Percentiles rank a stretch among this genome's conserved stretches.
These are phyloP conservation scores for Drosophila melanica DNA, from an alignment of 1,140 invertebrate genomes.

Conservation along the genomic window DNA sequence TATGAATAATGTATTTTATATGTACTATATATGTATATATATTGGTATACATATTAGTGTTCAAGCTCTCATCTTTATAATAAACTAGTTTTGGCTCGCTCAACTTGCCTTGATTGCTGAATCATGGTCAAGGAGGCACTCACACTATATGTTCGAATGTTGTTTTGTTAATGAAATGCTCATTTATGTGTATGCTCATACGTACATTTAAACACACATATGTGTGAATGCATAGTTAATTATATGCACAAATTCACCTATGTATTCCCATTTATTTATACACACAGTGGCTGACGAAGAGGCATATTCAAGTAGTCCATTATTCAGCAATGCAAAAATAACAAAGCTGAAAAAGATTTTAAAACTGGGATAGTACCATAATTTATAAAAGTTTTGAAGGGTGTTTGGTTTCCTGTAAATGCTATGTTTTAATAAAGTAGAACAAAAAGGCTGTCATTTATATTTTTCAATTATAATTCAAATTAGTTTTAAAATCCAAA, in stretches of 20 bases:
- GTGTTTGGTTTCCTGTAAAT: too few relatives aligned
- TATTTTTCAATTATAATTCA: too few relatives aligned
- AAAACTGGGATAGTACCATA: too few relatives aligned
- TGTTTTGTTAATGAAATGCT: constrained; percentile 22
- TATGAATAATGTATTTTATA: neutral
- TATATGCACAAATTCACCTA: neutral
- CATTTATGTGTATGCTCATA: neutral
- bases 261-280: neutral
- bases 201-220: constrained; percentile 5
- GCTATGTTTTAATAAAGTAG: too few relatives aligned
- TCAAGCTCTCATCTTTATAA: neutral
- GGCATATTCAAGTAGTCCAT: too few relatives aligned
- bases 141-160: neutral
- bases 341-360: too few relatives aligned
- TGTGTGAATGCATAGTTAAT: neutral
- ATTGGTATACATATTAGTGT: too few relatives aligned
- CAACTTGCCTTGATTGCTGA: constrained; percentile 20
- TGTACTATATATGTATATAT: neutral
- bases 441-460: too few relatives aligned
- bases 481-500: too few relatives aligned
- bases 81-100: constrained; percentile 24
- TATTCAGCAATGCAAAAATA: too few relatives aligned
- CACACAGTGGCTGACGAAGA: too few relatives aligned
- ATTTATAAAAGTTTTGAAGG: too few relatives aligned
- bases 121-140: constrained; percentile 29